phyloP scores from a whole-genome alignment of 2,888 invertebrate species.

The Dynastes tityus region DNA sequence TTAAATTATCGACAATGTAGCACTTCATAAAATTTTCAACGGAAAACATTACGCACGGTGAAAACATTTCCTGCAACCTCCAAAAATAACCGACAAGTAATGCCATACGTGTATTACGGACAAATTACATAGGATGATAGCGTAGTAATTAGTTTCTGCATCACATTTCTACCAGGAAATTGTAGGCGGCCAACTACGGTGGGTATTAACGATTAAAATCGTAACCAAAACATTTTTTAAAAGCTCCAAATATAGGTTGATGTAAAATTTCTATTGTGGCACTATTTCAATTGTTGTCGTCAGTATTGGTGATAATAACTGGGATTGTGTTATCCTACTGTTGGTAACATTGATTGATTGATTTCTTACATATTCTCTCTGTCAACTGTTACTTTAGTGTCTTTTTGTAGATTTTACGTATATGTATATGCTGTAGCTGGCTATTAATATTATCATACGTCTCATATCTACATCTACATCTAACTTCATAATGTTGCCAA shows the following conservation, averaged over 20 bases:
- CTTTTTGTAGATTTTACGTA: too few species aligned
- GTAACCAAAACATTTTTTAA: background rate
- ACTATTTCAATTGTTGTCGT: background rate
- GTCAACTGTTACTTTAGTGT: too few species aligned
- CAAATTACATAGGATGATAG: background rate
- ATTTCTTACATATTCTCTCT: background rate
- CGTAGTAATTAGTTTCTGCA: conserved; percentile 21
- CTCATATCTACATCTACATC: too few species aligned
- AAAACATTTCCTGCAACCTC: conserved; percentile 5
- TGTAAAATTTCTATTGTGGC: background rate
- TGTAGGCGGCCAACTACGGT: background rate
- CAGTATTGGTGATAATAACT: background rate
- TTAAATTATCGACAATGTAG: conserved; percentile 14
- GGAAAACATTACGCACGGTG: conserved; percentile 2
- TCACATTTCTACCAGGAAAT: conserved; percentile 10
- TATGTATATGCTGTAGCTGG: too few species aligned
- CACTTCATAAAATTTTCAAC: conserved; percentile 18
- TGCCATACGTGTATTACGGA: background rate
- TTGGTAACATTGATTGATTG: background rate
- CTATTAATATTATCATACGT: too few species aligned
- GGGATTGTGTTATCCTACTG: background rate
- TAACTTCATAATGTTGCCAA: too few species aligned
- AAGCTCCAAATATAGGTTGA: background rate
- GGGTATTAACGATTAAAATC: background rate
- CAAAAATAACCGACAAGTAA: conserved; percentile 22